Conservation (phyloP, 2,797 vertebrate species). For the Hirundo rustica region DNA sequence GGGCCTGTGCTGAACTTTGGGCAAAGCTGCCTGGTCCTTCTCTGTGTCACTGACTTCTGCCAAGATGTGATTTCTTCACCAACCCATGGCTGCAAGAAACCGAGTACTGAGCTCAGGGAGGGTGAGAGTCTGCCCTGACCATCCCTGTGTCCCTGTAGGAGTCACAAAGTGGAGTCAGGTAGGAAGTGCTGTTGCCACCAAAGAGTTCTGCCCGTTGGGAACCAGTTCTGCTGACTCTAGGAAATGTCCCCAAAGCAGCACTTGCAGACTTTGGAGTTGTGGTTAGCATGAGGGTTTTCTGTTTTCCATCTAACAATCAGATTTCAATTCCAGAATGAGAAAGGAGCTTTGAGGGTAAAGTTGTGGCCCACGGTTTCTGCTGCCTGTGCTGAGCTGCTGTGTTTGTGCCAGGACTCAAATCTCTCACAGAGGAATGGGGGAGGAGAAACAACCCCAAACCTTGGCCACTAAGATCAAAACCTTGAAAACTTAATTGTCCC, state of each 20-base stretch:
- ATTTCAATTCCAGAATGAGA: conserved; percentile 36
- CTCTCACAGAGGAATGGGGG: not conserved
- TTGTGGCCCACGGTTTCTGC: not conserved
- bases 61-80: not conserved
- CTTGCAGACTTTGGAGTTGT: conserved; percentile 14
- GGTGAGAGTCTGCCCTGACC: not conserved
- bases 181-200: not conserved
- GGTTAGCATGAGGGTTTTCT: not conserved
- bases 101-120: not conserved
- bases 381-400: not conserved
- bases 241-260: not conserved
- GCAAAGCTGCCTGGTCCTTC: not conserved
- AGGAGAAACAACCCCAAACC: not conserved
- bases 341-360: not conserved
- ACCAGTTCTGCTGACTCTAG: not conserved
- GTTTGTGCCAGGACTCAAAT: not conserved
- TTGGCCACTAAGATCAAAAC: not conserved
- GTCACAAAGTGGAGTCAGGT: not conserved
- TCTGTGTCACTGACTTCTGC: not conserved
- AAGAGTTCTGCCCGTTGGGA: not conserved
- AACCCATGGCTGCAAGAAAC: rapidly evolving
- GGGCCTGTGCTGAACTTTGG: not conserved
- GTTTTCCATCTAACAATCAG: conserved; percentile 24
- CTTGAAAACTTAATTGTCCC: not conserved
- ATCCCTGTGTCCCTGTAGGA: rapidly evolving